Evolutionary conservation across 2,113 vertebrate species (phyloP).

Genomic region (Gymnarchus niloticus): DNA sequence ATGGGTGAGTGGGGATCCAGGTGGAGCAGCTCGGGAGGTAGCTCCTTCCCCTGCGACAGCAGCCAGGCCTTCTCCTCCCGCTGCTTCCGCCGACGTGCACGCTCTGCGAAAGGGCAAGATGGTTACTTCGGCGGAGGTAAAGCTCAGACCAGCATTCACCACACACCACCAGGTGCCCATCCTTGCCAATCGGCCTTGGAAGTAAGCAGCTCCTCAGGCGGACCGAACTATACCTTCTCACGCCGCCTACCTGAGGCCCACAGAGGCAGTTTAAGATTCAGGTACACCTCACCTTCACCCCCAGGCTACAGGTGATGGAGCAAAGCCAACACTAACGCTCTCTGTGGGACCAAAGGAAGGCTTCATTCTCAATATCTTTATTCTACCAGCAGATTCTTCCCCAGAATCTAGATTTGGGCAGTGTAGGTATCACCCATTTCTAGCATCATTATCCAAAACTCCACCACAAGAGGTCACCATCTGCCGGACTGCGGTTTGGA

Average conservation of each 20-base stretch:
- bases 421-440: too few relatives aligned
- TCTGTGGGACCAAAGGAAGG: neutral
- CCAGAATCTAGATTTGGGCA: too few relatives aligned
- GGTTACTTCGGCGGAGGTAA: neutral
- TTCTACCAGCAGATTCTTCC: too few relatives aligned
- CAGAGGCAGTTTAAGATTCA: neutral
- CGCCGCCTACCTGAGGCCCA: neutral
- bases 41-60: conserved; percentile 86
- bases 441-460: too few relatives aligned
- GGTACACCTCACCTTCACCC: neutral
- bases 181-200: neutral
- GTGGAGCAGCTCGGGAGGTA: conserved; percentile 83
- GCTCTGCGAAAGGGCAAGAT: conserved; percentile 60
- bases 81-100: conserved; percentile 84
- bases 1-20: conserved; percentile 82
- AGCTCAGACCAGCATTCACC: neutral
- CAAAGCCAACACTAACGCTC: too few relatives aligned
- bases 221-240: neutral
- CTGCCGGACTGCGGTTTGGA: too few relatives aligned
- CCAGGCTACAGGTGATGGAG: neutral
- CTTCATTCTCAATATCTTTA: neutral
- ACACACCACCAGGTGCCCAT: neutral
- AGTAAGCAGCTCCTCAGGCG: neutral
- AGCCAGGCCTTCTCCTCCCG: conserved; percentile 89
- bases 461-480: too few relatives aligned